Base-by-base conservation (phyloP, 1,140 invertebrate species). In the Drosophila chauvacae region DNA sequence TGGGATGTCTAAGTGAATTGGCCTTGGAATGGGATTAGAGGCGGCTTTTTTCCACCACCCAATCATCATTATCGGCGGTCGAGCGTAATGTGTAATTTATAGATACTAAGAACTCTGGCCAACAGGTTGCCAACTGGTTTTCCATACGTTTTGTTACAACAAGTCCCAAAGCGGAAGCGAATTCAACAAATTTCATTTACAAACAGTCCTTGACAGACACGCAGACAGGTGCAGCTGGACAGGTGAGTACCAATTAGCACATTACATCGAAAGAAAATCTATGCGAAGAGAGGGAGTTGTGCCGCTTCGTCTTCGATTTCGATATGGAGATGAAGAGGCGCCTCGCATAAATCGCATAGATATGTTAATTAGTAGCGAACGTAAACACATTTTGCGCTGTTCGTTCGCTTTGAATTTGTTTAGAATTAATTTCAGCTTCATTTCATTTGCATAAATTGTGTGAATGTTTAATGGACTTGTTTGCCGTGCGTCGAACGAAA, bases 331-430 rank as follows among this genome's bases (percentile, higher is more conserved):
- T 70, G 77, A 85, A 85, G 84, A 88, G 73, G 80, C 77, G 80
- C 84, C 39, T 80, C 84, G 77, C 80, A 87, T 87, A 90, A 84
- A 88, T 87, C 85, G 84, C 84, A 87, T 88, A 84, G 80, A 87
- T 87, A 87, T 87, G 84, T 58, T 87, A 87, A 87, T 87, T 88
- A 66, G 60, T 63, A 80, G 26, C 42, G 48, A 58, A 62, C 62
- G 75, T 77, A 65, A 66, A 76, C 79, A 76, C 83, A 80, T 63
- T 88, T 75, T 72, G 51, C 48, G 65, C 76, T 77, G 55, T 81
- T 68, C 62, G 78, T 71, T 68, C 55, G 78, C 82, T 71, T 85
- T 70, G 69, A 82, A 87, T 80, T 88, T 80, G 75, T 79, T 87
- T 82, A 56, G 62, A 69, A 80, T 81, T 75, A 75, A 75, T 75